Evolutionary conservation across 2,113 vertebrate species (phyloP).

Genomic region (Geococcyx californianus): DNA sequence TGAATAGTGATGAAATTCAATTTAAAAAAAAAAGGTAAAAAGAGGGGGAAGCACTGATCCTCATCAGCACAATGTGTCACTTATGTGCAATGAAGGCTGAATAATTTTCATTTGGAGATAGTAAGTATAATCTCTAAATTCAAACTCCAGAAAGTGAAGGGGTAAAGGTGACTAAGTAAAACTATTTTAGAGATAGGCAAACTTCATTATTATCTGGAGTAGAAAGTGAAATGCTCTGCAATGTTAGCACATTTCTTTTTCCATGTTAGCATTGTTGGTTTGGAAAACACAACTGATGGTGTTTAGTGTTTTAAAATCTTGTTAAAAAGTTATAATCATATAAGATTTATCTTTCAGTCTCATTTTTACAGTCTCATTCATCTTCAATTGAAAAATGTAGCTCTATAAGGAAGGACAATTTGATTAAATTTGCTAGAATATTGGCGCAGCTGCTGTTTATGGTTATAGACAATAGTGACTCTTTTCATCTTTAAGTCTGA

Average conservation of each 20-base stretch:
- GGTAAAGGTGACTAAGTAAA: background rate
- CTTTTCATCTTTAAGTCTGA: background rate
- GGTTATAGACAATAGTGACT: background rate
- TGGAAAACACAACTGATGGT: background rate
- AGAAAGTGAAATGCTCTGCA: background rate
- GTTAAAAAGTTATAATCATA: background rate
- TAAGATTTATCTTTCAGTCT: background rate
- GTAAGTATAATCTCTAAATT: background rate
- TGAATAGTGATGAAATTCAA: background rate
- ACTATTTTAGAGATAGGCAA: background rate
- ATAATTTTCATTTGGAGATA: background rate
- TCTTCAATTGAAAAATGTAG: background rate
- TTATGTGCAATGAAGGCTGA: background rate
- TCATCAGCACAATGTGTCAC: background rate
- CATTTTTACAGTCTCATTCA: background rate
- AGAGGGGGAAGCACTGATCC: background rate
- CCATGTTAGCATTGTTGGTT: background rate
- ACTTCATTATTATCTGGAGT: background rate
- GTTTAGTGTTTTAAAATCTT: background rate
- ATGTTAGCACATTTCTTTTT: background rate
- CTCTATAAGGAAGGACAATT: background rate
- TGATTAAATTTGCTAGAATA: background rate
- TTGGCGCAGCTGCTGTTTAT: background rate
- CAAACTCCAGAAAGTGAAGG: background rate
- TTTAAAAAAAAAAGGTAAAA: background rate